A percentile compares a stretch with the other conserved stretches of the same genome.
Evolutionary conservation across 2,888 invertebrate species (phyloP).

Genomic region (Ecdyonurus torrentis): DNA sequence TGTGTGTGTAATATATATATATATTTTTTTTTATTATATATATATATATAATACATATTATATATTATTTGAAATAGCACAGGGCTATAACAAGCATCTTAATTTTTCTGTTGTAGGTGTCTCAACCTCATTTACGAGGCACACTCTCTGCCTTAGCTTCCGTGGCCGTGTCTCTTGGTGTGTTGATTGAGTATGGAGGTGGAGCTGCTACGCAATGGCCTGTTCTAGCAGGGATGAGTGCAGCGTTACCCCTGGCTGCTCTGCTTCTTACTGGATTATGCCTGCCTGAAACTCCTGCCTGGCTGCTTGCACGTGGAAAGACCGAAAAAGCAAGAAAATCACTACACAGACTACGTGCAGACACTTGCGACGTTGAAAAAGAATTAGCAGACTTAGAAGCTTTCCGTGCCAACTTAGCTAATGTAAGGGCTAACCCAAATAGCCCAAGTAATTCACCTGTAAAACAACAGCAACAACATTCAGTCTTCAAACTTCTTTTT

Average conservation of each 20-base stretch:
- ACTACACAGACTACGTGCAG: slow-evolving; percentile 39
- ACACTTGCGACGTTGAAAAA: slow-evolving; percentile 40
- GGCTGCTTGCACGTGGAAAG: slow-evolving; percentile 30
- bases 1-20: no score
- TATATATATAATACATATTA: no score
- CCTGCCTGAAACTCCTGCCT: slow-evolving; percentile 57
- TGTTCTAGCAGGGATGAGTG: slow-evolving; percentile 42
- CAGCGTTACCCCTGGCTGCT: slow-evolving; percentile 39
- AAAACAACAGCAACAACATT: slow-evolving; percentile 3
- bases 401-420: background rate
- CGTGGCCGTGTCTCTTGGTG: slow-evolving; percentile 54
- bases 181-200: slow-evolving; percentile 27
- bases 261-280: slow-evolving; percentile 37
- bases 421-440: background rate
- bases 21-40: no score
- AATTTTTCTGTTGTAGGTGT: slow-evolving; percentile 31
- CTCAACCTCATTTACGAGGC: slow-evolving; percentile 56
- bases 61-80: background rate
- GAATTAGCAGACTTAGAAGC: slow-evolving; percentile 30
- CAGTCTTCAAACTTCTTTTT: slow-evolving; percentile 27
- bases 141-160: slow-evolving; percentile 54
- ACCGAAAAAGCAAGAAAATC: slow-evolving; percentile 37
- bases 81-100: background rate
- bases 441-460: background rate
- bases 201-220: slow-evolving; percentile 46